Base-by-base conservation (phyloP, 1,140 invertebrate genomes). In the Drosophila equinoxialis region DNA sequence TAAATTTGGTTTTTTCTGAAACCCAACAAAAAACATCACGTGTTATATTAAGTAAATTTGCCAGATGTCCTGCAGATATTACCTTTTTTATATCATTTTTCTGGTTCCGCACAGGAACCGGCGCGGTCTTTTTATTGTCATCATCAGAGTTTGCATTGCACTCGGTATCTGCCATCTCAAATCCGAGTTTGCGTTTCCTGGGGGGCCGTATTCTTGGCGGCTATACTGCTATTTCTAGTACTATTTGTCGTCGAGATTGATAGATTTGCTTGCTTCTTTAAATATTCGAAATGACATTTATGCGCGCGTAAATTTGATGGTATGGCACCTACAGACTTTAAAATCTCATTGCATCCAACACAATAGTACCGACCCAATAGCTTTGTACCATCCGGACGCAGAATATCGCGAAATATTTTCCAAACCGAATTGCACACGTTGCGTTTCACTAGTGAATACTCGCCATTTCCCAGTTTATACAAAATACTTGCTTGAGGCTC, bases 401-500 rank as follows among this genome's bases (percentile, higher is more conserved):
- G 58, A 0, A 86, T 83, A n/a, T 79, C 83, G 0, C 84, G 61
- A 41, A 70, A 86, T 0, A 86, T 68, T 8, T 80, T 68, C 83
- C 83, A 86, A 11, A 87, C 77, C 0, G 76, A 69, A 57, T 77
- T 87, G 6, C 72, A 65, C 7, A 77, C 68, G 2, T 79, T 51
- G 26, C 70, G 68, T 13, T 70, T 69, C 0, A 80, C 68, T 8
- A 86, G 54, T 7, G 41, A 57, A 20, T 86, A 86, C 3, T 83
- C 79, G 7, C 77, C 69, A 4, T 57, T 51, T 6, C 73, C 37
- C 13, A 87, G 76, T 67, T 86, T 86, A 2, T 42, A 13, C 17
- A 79, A 14, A 37, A 86, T 74, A 14, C 71, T 77, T 5, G 23
- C 14, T 8, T 39, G 61, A 82, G n/a, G 57, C 68, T 10, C 51